Base-by-base conservation (phyloP, 2,113 vertebrate species). In the Rousettus leschenaultii region DNA sequence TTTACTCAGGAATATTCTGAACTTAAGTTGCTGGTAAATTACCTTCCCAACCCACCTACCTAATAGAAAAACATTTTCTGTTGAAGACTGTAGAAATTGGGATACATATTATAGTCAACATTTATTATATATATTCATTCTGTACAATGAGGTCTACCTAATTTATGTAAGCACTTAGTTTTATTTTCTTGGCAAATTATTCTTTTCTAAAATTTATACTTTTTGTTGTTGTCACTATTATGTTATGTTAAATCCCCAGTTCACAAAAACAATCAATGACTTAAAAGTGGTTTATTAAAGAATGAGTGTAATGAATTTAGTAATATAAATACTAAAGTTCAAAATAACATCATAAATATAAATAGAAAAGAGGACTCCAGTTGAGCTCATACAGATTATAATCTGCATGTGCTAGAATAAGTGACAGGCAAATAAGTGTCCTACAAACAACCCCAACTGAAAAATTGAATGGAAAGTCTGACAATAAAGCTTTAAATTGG, bases 331-430 rank as follows among this genome's bases (percentile, higher is more conserved):
- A 75, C 21, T 43, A 53, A 6, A 38, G 77, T 68, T 97, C 75
- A 85, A 95, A 97, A 94, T 90, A 95, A 51, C 84, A 80, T 73
- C 45, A 82, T 78, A 96, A 83, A 74, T 40, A 82, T 90, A 96
- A 96, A 95, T 66, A 94, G 74, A 68, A 83, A 94, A 68, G 33
- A 84, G 24, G 24, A 55, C n/a, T 65, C 26, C n/a, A 73, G 59
- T 38, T 33, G 45, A 66, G 33, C 61, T 93, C 82, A 88, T 88
- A 63, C 77, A 97, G 53, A 35, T 26, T 30, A 15, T 61, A 38
- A 65, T 18, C 24, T 92, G 9, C 63, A 65, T 48, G 91, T 73
- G 30, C 9, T 40, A 53, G 28, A 59, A 30, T 21, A 63, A 88
- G 18, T 18, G 43, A 65, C 14, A 61, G 48, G 14, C 38, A 75